Conservation (phyloP, 2,888 invertebrate species). For the Xestoiulus laeticollis region DNA sequence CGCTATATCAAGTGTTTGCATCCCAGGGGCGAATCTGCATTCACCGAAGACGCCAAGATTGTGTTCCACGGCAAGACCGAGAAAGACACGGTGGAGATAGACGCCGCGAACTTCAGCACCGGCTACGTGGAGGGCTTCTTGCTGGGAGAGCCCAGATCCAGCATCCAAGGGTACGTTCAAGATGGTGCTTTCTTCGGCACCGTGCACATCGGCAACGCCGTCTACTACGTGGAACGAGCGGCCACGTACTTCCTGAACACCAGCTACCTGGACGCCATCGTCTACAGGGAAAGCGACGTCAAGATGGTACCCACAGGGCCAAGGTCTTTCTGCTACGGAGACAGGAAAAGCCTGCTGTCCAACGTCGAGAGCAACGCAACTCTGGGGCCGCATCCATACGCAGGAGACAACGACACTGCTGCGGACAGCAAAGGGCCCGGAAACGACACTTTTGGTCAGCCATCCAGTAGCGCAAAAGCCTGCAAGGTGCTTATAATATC, state of each 20-base stretch:
- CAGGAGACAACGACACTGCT: not conserved
- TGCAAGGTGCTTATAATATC: not conserved
- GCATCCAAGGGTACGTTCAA: constrained; percentile 20
- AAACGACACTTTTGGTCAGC: not conserved
- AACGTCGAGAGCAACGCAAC: not conserved
- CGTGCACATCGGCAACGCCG: not conserved
- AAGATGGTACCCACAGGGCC: not conserved
- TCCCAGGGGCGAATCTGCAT: not conserved
- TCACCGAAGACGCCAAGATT: constrained; percentile 42
- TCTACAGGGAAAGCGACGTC: constrained; percentile 8
- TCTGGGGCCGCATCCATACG: not conserved
- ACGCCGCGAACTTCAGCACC: not conserved
- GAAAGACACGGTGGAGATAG: not conserved
- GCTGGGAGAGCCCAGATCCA: not conserved
- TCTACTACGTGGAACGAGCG: constrained; percentile 20
- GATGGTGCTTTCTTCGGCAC: constrained; percentile 43
- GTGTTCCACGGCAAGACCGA: not conserved
- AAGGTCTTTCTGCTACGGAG: not conserved
- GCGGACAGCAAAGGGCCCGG: too few relatives aligned
- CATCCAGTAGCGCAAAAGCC: not conserved
- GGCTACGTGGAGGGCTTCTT: constrained; percentile 40
- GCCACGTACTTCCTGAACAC: not conserved
- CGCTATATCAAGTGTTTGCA: not conserved
- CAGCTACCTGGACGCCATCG: constrained; percentile 11
- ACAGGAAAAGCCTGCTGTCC: not conserved